Conservation (phyloP, 2,113 vertebrate species). For the Leptosomus discolor region DNA sequence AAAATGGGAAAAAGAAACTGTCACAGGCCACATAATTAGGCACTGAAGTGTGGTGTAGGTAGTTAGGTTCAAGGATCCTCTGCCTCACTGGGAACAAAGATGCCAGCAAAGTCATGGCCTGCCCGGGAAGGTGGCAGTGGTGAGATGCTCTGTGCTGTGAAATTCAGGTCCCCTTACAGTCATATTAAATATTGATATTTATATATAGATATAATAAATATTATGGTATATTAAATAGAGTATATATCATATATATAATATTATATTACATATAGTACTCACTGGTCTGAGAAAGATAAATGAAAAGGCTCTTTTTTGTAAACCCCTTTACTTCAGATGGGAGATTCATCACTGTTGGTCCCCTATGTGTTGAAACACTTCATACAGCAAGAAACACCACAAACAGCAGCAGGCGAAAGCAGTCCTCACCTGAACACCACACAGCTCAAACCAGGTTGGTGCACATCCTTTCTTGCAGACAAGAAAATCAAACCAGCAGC, state of each 20-base stretch:
- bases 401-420: not conserved
- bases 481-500: not conserved
- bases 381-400: not conserved
- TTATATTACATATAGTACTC: no score
- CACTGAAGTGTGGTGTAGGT: not conserved
- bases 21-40: not conserved
- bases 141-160: not conserved
- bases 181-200: rapidly evolving
- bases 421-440: not conserved
- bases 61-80: not conserved
- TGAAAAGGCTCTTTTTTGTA: not conserved
- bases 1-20: not conserved
- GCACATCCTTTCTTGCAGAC: not conserved
- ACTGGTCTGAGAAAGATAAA: not conserved
- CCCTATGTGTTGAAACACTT: rapidly evolving
- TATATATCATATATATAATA: not conserved
- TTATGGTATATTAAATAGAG: not conserved
- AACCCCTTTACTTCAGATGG: not conserved
- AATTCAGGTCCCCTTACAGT: rapidly evolving
- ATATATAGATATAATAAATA: not conserved
- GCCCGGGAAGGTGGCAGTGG: not conserved
- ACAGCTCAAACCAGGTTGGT: not conserved
- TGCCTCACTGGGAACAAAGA: not conserved
- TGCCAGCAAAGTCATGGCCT: not conserved
- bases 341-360: not conserved